Base-by-base conservation (phyloP, 2,888 invertebrate genomes). In the Camptogramma bilineatum region DNA sequence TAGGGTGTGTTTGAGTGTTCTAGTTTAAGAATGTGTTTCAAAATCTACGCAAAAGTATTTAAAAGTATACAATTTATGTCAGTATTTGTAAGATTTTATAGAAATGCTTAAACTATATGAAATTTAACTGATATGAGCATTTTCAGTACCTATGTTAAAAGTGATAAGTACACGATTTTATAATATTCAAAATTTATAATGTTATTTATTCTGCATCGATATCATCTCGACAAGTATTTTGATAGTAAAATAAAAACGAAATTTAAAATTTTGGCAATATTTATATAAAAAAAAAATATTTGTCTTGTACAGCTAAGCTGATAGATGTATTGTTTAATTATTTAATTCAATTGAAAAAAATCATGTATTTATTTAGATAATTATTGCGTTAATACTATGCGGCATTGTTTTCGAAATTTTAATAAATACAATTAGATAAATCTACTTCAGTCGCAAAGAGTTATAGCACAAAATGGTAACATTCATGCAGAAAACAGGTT, bases 141-240 rank as follows among this genome's bases (percentile, higher is more conserved):
- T 48, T 55, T 47, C 18, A 17, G 18, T 47, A n/a, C n/a, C n/a
- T n/a, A 31, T 18, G 28, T 31, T 55, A 55, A 54, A 54, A 55
- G 19, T 44, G 16, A 31, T 52, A n/a, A n/a, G n/a, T n/a, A 34
- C 19, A 52, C 34, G 34, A 39, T 52, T 28, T 5, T 52, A 39
- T 39, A 39, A 17, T 34, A 39, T 54, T 46, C 21, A 24, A 46
- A 46, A 46, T 44, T 39, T 24, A 54, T 24, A n/a, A n/a, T n/a
- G n/a, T n/a, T n/a, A n/a, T n/a, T n/a, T n/a, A n/a, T n/a, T 18
- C 5, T 46, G 7, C 13, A 28, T 46, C 10, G 34, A 56, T 67
- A 70, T 67, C n/a, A 70, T 68, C 63, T 65, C 47, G 19, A 28
- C 21, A 53, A 34, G 5, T 56, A 50, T 55, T 60, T 31, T 58